Conservation (phyloP, 2,113 vertebrate species). For the Rana temporaria region DNA sequence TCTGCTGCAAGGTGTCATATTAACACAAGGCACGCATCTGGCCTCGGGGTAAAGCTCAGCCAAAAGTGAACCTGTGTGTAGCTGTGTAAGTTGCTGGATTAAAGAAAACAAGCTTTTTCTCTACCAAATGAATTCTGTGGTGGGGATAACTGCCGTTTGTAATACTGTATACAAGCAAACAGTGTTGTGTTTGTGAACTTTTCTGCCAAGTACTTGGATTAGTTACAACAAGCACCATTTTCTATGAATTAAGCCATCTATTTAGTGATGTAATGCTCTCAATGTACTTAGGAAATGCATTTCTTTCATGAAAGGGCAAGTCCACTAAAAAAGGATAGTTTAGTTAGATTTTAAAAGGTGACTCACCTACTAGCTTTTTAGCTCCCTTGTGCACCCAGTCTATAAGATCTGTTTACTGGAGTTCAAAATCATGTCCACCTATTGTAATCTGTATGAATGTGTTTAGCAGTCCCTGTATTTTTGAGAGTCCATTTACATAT, state of each 20-base stretch:
- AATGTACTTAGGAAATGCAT: too few species aligned
- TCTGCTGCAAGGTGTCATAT: conserved; percentile 34
- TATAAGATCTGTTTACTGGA: too few species aligned
- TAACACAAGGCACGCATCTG: conserved; percentile 12
- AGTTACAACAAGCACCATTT: conserved; percentile 34
- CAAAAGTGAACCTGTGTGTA: conserved; percentile 21
- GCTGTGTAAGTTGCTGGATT: neutral
- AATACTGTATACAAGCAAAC: conserved; percentile 32
- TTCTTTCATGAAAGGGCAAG: too few species aligned
- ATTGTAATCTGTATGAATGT: too few species aligned
- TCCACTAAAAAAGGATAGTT: too few species aligned
- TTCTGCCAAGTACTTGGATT: conserved; percentile 32
- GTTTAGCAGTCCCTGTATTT: too few species aligned
- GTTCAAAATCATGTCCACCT: too few species aligned
- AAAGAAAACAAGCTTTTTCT: conserved; percentile 15
- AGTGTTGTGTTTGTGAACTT: neutral
- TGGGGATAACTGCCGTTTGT: conserved; percentile 22
- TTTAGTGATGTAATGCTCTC: neutral
- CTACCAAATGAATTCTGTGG: neutral
- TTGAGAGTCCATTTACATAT: too few species aligned
- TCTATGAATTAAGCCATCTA: neutral
- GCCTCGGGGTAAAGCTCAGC: neutral
- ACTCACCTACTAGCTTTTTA: neutral
- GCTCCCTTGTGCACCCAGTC: too few species aligned
- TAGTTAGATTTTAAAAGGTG: too few species aligned